A percentile compares a stretch with the other conserved stretches of the same genome.
Conservation (phyloP, 2,888 invertebrate genomes). For the Drosophila colorata region DNA sequence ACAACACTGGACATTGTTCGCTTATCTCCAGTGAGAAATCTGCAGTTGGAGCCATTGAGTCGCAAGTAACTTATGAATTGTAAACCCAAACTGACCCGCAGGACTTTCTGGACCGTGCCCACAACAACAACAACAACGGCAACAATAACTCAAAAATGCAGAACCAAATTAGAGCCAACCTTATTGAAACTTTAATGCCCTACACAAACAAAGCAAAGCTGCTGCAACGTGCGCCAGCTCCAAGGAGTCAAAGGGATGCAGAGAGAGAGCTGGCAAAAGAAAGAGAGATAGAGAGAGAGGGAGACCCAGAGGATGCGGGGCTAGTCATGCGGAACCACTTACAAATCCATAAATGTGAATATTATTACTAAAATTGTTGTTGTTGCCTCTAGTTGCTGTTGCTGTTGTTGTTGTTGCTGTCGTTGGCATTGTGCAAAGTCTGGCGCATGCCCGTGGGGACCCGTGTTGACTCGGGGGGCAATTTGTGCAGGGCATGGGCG, state of each 20-base stretch:
- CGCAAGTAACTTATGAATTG: slow-evolving; percentile 85
- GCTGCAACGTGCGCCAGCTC: slow-evolving; percentile 13
- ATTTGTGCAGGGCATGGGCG: slow-evolving; percentile 38
- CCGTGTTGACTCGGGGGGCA: slow-evolving; percentile 47
- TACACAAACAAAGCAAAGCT: slow-evolving; percentile 50
- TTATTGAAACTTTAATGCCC: slow-evolving; percentile 74
- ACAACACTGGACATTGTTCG: background rate
- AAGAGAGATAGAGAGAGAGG: slow-evolving; percentile 1
- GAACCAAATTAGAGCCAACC: slow-evolving; percentile 72
- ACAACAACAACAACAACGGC: slow-evolving; percentile 4
- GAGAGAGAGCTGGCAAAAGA: too few species aligned
- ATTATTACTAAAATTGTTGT: slow-evolving; percentile 76
- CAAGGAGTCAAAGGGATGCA: slow-evolving; percentile 12
- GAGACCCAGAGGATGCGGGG: slow-evolving; percentile 55
- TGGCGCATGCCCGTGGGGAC: slow-evolving; percentile 51
- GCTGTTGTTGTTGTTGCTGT: slow-evolving; percentile 41
- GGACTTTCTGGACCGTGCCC: slow-evolving; percentile 61
- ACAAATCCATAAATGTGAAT: slow-evolving; percentile 82
- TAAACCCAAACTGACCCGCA: slow-evolving; percentile 82
- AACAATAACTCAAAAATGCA: slow-evolving; percentile 55
- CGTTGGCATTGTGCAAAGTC: slow-evolving; percentile 67
- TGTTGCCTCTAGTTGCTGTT: slow-evolving; percentile 39
- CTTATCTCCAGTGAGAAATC: background rate
- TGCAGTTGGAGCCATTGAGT: slow-evolving; percentile 72
- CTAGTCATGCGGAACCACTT: slow-evolving; percentile 81